Percentiles rank a stretch among this genome's conserved stretches.
Evolutionary conservation across 2,888 invertebrate genomes (phyloP).

Genomic region (Xanthia togata): DNA sequence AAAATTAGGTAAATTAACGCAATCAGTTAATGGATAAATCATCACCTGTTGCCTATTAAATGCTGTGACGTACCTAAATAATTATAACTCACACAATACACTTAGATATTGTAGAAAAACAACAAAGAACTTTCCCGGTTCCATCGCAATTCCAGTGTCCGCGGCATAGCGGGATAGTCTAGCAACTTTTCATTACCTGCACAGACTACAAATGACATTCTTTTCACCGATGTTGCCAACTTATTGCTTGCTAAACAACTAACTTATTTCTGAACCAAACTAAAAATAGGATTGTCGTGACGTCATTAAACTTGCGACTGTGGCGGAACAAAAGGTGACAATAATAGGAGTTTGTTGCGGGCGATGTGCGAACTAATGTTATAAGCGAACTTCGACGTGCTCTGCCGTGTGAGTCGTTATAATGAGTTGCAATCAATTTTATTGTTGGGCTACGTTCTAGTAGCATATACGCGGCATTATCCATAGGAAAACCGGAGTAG

Average conservation of each 20-base stretch:
- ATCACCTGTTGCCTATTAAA: neutral
- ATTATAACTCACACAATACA: neutral
- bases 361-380: constrained; percentile 28
- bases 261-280: constrained; percentile 51
- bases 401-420: constrained; percentile 5
- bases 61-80: neutral
- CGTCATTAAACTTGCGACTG: constrained; percentile 55
- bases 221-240: constrained; percentile 38
- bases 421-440: constrained; percentile 11
- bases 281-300: constrained; percentile 51
- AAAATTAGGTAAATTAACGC: neutral
- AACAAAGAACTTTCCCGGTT: constrained; percentile 7
- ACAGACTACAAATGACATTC: constrained; percentile 49
- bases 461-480: too few species aligned
- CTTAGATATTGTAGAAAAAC: constrained; percentile 5
- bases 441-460: neutral
- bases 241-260: constrained; percentile 59
- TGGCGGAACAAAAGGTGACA: constrained; percentile 15
- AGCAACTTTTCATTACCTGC: constrained; percentile 53
- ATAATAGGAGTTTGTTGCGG: constrained; percentile 50
- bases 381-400: constrained; percentile 33
- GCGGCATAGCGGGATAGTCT: constrained; percentile 10
- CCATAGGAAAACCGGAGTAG: too few species aligned
- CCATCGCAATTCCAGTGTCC: constrained; percentile 18
- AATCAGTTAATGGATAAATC: neutral